These are phyloP conservation scores for Unio pictorum DNA, from an alignment of 2,888 invertebrate species.

Conservation along the genomic window DNA sequence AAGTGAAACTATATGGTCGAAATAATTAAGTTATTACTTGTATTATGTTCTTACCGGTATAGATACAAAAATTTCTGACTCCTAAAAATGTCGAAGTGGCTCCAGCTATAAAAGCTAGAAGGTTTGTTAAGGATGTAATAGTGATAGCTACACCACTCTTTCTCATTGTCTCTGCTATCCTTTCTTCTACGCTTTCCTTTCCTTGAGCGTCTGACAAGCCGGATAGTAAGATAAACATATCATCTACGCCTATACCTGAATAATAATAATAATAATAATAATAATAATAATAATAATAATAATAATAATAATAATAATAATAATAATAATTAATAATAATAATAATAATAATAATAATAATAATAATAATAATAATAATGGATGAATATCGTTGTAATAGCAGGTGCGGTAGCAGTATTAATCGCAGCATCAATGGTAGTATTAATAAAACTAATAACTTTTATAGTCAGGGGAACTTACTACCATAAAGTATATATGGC, in stretches of 20 bases:
- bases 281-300: background rate
- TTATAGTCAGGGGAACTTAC: too few species aligned
- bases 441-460: too few species aligned
- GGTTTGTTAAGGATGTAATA: constrained; percentile 52
- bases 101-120: constrained; percentile 47
- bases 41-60: too few species aligned
- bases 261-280: background rate
- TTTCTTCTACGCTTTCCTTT: constrained; percentile 12
- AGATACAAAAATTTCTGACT: constrained; percentile 53
- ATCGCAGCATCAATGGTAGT: too few species aligned
- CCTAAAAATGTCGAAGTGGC: constrained; percentile 41
- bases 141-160: constrained; percentile 53
- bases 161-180: constrained; percentile 43
- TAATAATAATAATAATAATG: background rate
- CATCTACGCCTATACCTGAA: too few species aligned
- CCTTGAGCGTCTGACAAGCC: constrained; percentile 8
- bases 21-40: background rate
- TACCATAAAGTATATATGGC: too few species aligned
- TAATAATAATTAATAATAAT: background rate
- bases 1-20: too few species aligned
- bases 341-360: background rate
- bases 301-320: background rate
- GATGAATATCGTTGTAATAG: too few species aligned
- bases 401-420: too few species aligned
- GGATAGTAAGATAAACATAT: too few species aligned